Evolutionary conservation across 2,888 invertebrate genomes (phyloP), one percentile per base, ranked within the genome.

Genomic region (Amphipyra tragopoginis): DNA sequence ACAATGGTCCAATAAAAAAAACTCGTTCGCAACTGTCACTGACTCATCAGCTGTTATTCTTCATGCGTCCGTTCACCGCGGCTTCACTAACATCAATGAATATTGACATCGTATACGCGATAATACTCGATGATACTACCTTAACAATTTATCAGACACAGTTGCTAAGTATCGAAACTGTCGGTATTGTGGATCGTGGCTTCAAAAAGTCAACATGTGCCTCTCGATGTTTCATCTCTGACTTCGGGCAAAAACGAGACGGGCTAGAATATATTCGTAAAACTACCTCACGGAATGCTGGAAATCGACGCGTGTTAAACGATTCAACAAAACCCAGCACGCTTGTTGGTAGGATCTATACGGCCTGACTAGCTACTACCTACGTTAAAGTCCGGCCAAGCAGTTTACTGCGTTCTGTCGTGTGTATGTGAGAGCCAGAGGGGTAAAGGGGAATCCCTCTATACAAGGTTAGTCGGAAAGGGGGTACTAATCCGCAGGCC

Each of bases 81-180:
- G 78, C 77, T 74, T 72, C 87, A 84, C 86, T 79, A 77, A 85
- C 88, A 83, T 92, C 88, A 92, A 90, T 93, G 91, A 85, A 67
- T 83, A 86, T 85, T 85, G 86, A 86, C 82, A 85, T 71, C 66
- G 61, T 83, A 79, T 81, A 84, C 63, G 76, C 72, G 86, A 87
- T 86, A 86, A 84, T 70, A 64, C 56, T 60, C 59, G 65, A 61
- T 53, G 65, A 61, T 53, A 63, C 55, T 62, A 72, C 63, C 68
- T 80, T 64, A 50, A 33, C 51, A 44, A 51, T 72, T 66, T 66
- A 70, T 59, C 54, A 40, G 49, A 21, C 34, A 45, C 64, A 67
- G 72, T 80, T 71, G 47, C 74, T 71, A 67, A 61, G 70, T 38
- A 42, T 60, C 42, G 36, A 3, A 26, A 42, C 15, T 11, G 10